phyloP scores from a whole-genome alignment of 1,140 invertebrate species.

The Pemphigus obesinymphae region DNA sequence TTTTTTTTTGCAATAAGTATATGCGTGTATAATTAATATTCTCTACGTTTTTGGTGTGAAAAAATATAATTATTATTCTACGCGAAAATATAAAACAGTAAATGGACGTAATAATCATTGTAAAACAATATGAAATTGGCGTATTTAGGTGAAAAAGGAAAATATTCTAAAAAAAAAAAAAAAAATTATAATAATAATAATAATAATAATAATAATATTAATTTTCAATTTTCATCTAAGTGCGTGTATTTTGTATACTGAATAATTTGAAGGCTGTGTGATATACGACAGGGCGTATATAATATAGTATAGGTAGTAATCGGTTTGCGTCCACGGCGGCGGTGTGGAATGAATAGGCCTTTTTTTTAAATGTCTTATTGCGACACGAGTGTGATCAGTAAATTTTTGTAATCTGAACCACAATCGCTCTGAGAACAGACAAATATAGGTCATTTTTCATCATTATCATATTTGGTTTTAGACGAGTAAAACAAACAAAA shows the following conservation, averaged over 20 bases:
- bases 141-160: too few species aligned
- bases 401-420: slow-evolving; percentile 57
- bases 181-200: neutral
- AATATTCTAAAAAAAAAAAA: too few species aligned
- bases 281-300: neutral
- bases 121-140: too few species aligned
- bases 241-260: neutral
- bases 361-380: slow-evolving; percentile 12
- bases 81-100: too few species aligned
- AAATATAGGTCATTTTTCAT: too few species aligned
- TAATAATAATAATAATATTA: too few species aligned
- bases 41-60: too few species aligned
- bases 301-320: neutral
- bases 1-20: too few species aligned
- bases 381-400: slow-evolving; percentile 54
- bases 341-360: neutral
- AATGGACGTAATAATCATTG: too few species aligned
- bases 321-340: neutral
- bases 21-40: too few species aligned
- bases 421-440: slow-evolving; percentile 54
- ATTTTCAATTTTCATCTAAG: neutral
- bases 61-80: too few species aligned
- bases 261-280: neutral
- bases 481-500: too few species aligned
- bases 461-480: neutral